phyloP scores from a whole-genome alignment of 2,888 invertebrate species.

The Myopa tessellatipennis region DNA sequence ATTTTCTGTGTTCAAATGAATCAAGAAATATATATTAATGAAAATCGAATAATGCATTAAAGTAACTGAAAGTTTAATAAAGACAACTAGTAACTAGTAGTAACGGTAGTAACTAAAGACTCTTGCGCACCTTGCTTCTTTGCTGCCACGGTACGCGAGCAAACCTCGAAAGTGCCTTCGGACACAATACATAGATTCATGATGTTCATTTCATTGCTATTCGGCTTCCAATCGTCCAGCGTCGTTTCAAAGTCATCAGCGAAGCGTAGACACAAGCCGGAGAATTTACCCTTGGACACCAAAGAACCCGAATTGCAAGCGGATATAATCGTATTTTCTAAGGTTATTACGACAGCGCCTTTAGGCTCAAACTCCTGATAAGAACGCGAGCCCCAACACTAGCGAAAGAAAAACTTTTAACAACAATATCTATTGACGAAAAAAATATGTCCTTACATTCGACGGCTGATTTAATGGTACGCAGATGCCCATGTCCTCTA shows the following conservation, averaged over 20 bases:
- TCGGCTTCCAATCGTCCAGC: constrained; percentile 97
- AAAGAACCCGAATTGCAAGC: constrained; percentile 96
- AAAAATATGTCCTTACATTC: constrained; percentile 67
- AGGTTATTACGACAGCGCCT: constrained; percentile 93
- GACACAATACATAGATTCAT: constrained; percentile 98
- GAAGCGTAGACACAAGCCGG: constrained; percentile 92
- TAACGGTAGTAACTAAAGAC: neutral
- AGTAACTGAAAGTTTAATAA: too few relatives aligned
- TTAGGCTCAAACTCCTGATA: constrained; percentile 82
- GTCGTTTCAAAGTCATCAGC: constrained; percentile 98
- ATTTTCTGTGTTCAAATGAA: constrained; percentile 74
- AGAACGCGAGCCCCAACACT: constrained; percentile 75
- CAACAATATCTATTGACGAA: neutral
- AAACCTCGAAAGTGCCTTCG: constrained; percentile 97
- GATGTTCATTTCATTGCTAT: constrained; percentile 79
- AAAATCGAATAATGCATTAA: too few relatives aligned
- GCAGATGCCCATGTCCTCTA: constrained; percentile 97
- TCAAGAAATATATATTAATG: neutral
- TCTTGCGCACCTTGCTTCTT: constrained; percentile 75
- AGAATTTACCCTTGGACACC: constrained; percentile 92
- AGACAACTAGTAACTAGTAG: neutral
- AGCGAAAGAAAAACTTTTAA: constrained; percentile 44
- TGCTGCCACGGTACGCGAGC: constrained; percentile 83
- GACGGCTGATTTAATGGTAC: constrained; percentile 88
- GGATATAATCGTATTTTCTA: constrained; percentile 93